Evolutionary conservation across 2,888 invertebrate genomes (phyloP), one percentile per base, ranked within the genome.

Genomic region (Hipparchia sbordonii): DNA sequence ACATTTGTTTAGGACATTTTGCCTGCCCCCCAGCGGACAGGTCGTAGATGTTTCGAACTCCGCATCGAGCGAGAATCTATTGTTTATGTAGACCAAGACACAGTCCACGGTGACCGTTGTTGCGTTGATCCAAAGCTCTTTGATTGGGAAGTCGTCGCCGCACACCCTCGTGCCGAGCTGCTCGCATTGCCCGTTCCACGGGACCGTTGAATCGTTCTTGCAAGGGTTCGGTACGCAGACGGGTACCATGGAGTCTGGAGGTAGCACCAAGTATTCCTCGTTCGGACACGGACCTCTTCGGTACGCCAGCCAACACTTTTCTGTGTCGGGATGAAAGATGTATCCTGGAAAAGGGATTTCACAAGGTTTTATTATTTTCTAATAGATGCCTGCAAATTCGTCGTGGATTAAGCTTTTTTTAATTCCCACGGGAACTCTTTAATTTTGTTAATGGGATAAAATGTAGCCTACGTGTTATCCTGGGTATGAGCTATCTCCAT

Each of bases 141-240:
- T 90, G 76, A 81, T 87, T 70, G 85, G 89, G 77, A 79, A 84
- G 74, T 82, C 61, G 60, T 83, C 45, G 0, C 76, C 79, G 80
- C 96, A 96, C 0, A 77, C 76, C 46, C 33, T 68, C 45, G 87
- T 76, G 0, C 88, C 88, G 3, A 93, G 77, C 8, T 71, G 76
- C 74, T 93, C 91, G 79, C 96, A 96, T 52, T 85, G 87, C 0
- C 90, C 89, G 52, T 94, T 88, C 80, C 85, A 94, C 9, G 78
- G 76, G 0, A 95, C 94, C 48, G 81, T 79, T 0, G 94, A 94
- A 78, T 96, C 95, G 1, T 79, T 73, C 6, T 74, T 75, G 81
- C 97, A 97, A 0, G 95, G 95, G 88, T 97, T 97, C 39, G 78
- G 79, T 4, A 88, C 89, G 81, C 97, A 97, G 69, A 90, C 86